Base-by-base conservation (phyloP, 2,888 invertebrate genomes). In the Tiphia femorata region DNA sequence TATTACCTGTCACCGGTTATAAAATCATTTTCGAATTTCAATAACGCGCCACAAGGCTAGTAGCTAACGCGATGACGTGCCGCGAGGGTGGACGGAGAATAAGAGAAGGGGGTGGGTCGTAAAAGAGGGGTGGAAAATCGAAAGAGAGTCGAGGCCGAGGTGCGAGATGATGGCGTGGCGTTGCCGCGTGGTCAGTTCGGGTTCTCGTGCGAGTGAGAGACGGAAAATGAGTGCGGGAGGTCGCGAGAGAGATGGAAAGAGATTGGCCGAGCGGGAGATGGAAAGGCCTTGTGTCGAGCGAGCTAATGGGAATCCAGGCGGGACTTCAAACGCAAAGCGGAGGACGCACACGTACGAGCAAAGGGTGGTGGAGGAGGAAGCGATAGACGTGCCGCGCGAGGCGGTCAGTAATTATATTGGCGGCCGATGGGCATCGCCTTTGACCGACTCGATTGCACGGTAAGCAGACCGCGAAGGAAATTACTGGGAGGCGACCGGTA, bases 21-120 rank as follows among this genome's bases (percentile, higher is more conserved):
- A 78, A 80, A 79, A 80, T 80, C 78, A 80, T 77, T 76, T 74
- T 71, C 75, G 77, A 76, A 77, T 79, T 80, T 80, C 78, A 78
- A 80, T 80, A 79, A 75, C 68, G 72, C 50, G 42, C 38, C 46
- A n/a, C n/a, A n/a, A n/a, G n/a, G n/a, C n/a, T n/a, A n/a, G 42
- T 43, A 44, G 55, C 12, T 37, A 42, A 17, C 49, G 50, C 29
- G 50, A 25, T n/a, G n/a, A n/a, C n/a, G n/a, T n/a, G n/a, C 19
- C 40, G 25, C 20, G 8, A 25, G 25, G 5, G 25, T 25, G 25
- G 25, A 25, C 12, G 12, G 29, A 29, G 29, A 7, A 12, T 3
- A 7, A 7, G 29, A 4, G 29, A 29, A 7, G 7, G 29, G 3
- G 29, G 7, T 12, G 2, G 7, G 7, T n/a, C 3, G 29, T 3